Percentiles rank a stretch among this genome's conserved stretches.
Conservation (phyloP, 1,140 invertebrate genomes). For the Saccostrea echinata region DNA sequence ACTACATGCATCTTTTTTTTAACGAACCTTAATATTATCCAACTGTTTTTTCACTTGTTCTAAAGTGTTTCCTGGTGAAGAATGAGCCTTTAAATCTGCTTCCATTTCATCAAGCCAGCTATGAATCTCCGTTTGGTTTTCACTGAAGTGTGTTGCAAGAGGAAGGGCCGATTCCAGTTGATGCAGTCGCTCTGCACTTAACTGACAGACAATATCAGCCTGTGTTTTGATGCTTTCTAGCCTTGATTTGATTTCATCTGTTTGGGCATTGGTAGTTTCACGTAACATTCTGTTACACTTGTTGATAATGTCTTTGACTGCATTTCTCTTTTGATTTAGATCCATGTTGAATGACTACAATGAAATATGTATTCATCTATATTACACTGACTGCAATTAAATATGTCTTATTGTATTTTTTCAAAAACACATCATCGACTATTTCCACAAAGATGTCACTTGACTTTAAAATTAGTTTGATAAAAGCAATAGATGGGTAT, state of each 20-base stretch:
- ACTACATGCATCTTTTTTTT: no score
- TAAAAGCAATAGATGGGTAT: background rate
- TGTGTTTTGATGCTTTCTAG: constrained; percentile 84
- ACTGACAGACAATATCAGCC: constrained; percentile 93
- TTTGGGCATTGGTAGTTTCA: constrained; percentile 94
- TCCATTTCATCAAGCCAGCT: constrained; percentile 95
- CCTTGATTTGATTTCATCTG: constrained; percentile 91
- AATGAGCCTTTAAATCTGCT: constrained; percentile 91
- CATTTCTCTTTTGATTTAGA: constrained; percentile 93
- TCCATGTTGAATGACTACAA: constrained; percentile 93
- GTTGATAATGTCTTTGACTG: constrained; percentile 94
- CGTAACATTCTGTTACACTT: constrained; percentile 96
- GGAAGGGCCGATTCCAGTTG: constrained; percentile 96
- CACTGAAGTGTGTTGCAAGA: constrained; percentile 90
- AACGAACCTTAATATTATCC: constrained; percentile 91
- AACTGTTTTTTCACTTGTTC: constrained; percentile 96
- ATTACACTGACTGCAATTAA: no score
- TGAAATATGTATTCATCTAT: background rate
- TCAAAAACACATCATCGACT: no score
- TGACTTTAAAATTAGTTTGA: no score
- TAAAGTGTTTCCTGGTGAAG: constrained; percentile 91
- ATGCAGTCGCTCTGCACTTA: constrained; percentile 92
- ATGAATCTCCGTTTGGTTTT: constrained; percentile 93
- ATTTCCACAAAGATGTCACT: no score
- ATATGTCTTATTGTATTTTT: no score